Evolutionary conservation across 2,113 vertebrate genomes (phyloP).

Genomic region (Aphelocoma coerulescens): DNA sequence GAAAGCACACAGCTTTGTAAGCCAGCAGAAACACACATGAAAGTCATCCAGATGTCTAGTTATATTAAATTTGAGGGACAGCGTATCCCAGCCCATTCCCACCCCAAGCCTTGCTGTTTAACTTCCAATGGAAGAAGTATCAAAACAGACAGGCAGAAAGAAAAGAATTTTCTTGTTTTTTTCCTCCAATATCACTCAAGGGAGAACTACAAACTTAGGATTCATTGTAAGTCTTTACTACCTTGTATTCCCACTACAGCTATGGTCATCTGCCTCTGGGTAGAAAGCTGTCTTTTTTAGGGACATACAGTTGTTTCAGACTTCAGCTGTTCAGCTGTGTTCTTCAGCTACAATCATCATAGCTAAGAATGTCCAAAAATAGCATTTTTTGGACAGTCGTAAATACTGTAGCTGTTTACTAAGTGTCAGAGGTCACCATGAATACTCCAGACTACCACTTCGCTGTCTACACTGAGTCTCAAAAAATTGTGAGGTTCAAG

Average conservation of each 20-base stretch:
- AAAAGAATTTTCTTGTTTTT: not conserved
- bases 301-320: not conserved
- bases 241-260: not conserved
- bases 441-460: not conserved
- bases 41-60: not conserved
- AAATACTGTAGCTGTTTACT: not conserved
- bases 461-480: not conserved
- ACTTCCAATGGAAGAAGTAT: not conserved
- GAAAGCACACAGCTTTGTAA: not conserved
- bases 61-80: not conserved
- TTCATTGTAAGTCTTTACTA: not conserved
- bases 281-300: not conserved
- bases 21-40: not conserved
- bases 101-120: not conserved
- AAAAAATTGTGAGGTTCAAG: not conserved
- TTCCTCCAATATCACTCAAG: not conserved
- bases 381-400: not conserved
- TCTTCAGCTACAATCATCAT: not conserved
- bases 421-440: not conserved
- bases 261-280: not conserved
- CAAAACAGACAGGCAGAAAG: not conserved
- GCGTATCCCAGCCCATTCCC: not conserved
- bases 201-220: not conserved
- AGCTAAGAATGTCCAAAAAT: not conserved
- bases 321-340: too few relatives aligned